Conservation (phyloP, 2,797 vertebrate species). For the Sebastes kiyomatsui region DNA sequence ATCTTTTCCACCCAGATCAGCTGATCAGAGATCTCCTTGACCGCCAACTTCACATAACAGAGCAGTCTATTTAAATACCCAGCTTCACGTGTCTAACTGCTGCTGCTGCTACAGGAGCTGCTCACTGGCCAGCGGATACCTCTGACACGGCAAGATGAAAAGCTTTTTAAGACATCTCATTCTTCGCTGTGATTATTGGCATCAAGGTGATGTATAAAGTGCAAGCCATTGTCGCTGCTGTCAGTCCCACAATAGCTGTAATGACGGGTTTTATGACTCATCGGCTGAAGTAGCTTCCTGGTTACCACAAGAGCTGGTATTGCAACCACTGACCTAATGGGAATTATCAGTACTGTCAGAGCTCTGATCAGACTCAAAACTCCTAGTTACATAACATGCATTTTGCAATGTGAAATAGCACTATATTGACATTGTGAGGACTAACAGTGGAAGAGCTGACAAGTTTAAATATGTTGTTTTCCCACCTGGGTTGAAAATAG, state of each 20-base stretch:
- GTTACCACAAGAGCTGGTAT: background rate
- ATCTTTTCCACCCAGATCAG: slow-evolving; percentile 29
- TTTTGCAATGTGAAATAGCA: background rate
- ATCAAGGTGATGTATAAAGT: background rate
- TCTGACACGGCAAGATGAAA: background rate
- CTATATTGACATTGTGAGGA: background rate
- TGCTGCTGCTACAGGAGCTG: background rate
- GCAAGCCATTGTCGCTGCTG: background rate
- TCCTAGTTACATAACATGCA: background rate
- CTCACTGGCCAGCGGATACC: background rate
- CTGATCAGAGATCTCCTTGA: slow-evolving; percentile 21
- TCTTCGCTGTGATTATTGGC: background rate
- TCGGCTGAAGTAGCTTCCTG: background rate
- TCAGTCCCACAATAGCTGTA: background rate
- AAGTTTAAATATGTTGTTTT: background rate
- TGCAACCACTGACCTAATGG: background rate
- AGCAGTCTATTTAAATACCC: slow-evolving; percentile 36
- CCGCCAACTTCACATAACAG: slow-evolving; percentile 14
- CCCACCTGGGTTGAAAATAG: background rate
- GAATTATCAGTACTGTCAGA: background rate
- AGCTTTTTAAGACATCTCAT: background rate
- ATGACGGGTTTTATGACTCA: background rate
- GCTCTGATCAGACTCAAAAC: background rate
- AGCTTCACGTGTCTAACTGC: slow-evolving; percentile 7
- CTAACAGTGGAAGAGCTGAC: background rate